These are phyloP conservation scores for Melanitta fusca DNA, from an alignment of 2,797 vertebrate species.

Conservation along the genomic window DNA sequence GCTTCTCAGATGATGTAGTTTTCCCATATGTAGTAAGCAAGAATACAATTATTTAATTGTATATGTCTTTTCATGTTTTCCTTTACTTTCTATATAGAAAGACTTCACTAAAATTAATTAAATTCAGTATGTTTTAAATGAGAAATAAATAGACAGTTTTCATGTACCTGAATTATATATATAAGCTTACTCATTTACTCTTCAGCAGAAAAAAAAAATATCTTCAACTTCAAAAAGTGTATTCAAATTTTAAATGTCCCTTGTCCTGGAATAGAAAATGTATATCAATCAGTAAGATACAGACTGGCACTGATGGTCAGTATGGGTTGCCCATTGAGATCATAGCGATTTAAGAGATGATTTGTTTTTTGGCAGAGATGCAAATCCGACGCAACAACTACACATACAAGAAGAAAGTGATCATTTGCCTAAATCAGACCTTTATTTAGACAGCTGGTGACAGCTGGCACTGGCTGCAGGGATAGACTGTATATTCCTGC, in stretches of 20 bases:
- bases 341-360: neutral
- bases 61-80: neutral
- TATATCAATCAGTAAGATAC: neutral
- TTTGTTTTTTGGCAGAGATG: neutral
- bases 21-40: neutral
- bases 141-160: neutral
- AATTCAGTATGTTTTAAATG: neutral
- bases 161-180: neutral
- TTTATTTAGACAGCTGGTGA: slow-evolving; percentile 32
- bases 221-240: neutral
- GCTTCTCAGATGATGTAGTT: neutral
- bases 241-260: neutral
- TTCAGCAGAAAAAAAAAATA: neutral
- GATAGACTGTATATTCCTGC: slow-evolving; percentile 36
- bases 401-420: neutral
- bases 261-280: neutral
- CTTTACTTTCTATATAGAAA: neutral
- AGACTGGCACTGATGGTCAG: neutral
- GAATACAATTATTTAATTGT: neutral
- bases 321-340: neutral
- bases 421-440: slow-evolving; percentile 54
- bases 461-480: neutral
- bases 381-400: neutral
- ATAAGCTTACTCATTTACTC: neutral
- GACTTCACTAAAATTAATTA: neutral